Evolutionary conservation across 1,140 invertebrate genomes (phyloP), one percentile per base, ranked within the genome.

Genomic region (Chionoecetes opilio): DNA sequence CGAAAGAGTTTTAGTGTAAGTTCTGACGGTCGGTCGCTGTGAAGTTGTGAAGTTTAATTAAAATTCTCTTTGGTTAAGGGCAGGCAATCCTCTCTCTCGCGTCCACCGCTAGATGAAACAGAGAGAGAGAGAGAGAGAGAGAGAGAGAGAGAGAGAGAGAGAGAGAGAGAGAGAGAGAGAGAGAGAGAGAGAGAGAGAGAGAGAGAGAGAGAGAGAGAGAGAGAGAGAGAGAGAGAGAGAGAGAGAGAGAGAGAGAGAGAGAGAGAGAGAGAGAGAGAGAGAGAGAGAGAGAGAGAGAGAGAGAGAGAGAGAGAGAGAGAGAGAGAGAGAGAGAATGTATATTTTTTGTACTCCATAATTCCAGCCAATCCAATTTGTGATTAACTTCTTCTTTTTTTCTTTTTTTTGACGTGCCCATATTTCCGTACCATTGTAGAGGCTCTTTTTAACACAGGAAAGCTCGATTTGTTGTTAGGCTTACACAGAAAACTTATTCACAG

Each of bases 11-110:
- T 75, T 75, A 75, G 63, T 75, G 63, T 75, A 75, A 75, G 63
- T 75, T 75, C 63, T 75, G 63, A 75, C n/a, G 63, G 63, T 75
- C n/a, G 63, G 63, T 75, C 63, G 63, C 26, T 75, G 63, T 8
- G 63, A 75, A 75, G 63, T 75, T 75, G 63, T 75, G 63, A 75
- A 75, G 63, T 75, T 75, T 75, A 75, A 75, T 75, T 75, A 75
- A 75, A 75, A 75, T 75, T 75, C 63, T 75, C 63, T 75, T 26
- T 75, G 1, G 63, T 17, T 53, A 53, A 53, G 46, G 46, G 46
- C 46, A 53, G 46, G 46, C 46, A 53, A 53, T 53, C 46, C 46
- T 53, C 46, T 53, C 21, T 17, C 46, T 53, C 46, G 11, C 21
- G 46, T 53, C 46, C 21, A 17, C 46, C 21, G 46, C 63, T 75